phyloP scores from a whole-genome alignment of 2,888 invertebrate genomes.

The Pterostichus niger region DNA sequence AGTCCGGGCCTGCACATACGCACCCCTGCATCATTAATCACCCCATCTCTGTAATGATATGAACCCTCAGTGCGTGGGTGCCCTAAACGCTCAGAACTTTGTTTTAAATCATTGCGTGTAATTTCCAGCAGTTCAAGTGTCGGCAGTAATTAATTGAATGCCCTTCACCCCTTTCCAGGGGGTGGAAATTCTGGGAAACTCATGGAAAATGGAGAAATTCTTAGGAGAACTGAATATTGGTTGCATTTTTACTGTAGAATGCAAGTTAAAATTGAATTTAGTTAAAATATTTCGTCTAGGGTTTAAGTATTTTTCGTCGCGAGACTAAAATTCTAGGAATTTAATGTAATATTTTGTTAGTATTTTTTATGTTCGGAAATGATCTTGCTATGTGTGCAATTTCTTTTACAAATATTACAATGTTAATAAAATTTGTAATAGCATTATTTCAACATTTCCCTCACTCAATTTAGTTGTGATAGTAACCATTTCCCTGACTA shows the following conservation, averaged over 20 bases:
- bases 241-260: background rate
- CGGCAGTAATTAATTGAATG: conserved; percentile 24
- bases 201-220: background rate
- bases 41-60: conserved; percentile 38
- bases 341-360: no score
- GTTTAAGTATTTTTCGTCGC: no score
- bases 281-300: no score
- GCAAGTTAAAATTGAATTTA: no score
- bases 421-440: no score
- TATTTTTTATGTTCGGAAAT: no score
- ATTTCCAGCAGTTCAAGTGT: conserved; percentile 37
- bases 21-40: conserved; percentile 21
- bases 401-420: no score
- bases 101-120: conserved; percentile 37
- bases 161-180: background rate
- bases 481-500: no score
- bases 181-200: background rate
- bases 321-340: no score
- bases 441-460: no score
- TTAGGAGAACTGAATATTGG: background rate
- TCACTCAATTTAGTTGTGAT: no score
- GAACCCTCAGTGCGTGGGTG: background rate
- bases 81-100: conserved; percentile 16
- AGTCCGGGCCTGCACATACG: background rate
- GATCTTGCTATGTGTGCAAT: no score